Percentiles rank a stretch among this genome's conserved stretches.
These are phyloP conservation scores for Nibea albiflora DNA, from an alignment of 2,113 vertebrate species.

Conservation along the genomic window DNA sequence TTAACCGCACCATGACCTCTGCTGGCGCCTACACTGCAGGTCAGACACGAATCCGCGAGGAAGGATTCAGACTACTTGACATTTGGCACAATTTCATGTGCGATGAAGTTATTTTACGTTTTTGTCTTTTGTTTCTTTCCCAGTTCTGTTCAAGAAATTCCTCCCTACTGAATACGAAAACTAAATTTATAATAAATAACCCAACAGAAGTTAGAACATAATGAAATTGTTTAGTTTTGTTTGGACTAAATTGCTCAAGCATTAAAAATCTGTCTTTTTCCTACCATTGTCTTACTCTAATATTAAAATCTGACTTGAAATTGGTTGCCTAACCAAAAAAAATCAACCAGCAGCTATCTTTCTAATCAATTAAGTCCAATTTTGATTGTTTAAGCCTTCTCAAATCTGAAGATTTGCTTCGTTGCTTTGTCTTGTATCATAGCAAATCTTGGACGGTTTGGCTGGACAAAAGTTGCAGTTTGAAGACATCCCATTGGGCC, in stretches of 20 bases:
- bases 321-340: not conserved
- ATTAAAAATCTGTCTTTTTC: not conserved
- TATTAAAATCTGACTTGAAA: not conserved
- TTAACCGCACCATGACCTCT: slow-evolving; percentile 79
- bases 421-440: not conserved
- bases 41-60: slow-evolving; percentile 30
- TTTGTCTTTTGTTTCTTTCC: not conserved
- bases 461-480: not conserved
- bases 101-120: not conserved
- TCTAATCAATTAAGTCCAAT: not conserved
- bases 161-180: not conserved
- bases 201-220: not conserved
- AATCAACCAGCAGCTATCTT: not conserved
- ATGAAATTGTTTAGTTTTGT: not conserved
- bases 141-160: not conserved
- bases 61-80: not conserved
- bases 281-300: not conserved
- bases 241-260: not conserved
- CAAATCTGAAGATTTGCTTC: not conserved
- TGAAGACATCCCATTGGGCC: not conserved
- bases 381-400: not conserved
- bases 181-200: not conserved
- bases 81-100: not conserved
- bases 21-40: slow-evolving; percentile 81
- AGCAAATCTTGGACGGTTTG: not conserved